Evolutionary conservation across 2,888 invertebrate species (phyloP).

Genomic region (Agriopis marginaria): DNA sequence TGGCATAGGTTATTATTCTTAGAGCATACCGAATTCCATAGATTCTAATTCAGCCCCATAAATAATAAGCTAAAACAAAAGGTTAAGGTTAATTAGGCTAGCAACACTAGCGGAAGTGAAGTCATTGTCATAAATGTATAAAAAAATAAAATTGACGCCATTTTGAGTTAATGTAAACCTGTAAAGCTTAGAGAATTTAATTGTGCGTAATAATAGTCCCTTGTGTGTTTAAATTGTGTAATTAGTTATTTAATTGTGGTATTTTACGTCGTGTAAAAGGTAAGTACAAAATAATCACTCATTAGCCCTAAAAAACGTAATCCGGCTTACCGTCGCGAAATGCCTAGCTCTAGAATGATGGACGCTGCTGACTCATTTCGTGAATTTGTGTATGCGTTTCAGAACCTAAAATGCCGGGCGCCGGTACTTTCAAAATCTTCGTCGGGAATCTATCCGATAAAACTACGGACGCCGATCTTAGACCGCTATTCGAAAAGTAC

Average conservation of each 20-base stretch:
- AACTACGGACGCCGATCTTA: slow-evolving; percentile 94
- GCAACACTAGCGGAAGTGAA: slow-evolving; percentile 2
- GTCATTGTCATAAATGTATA: too few species aligned
- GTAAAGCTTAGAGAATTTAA: slow-evolving; percentile 1
- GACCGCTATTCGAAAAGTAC: slow-evolving; percentile 98
- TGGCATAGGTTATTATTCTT: too few species aligned
- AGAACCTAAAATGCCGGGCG: slow-evolving; percentile 93
- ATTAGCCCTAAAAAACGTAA: slow-evolving; percentile 24
- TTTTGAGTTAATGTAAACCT: slow-evolving; percentile 16
- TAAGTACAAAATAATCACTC: slow-evolving; percentile 53
- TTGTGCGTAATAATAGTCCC: not conserved
- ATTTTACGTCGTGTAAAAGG: slow-evolving; percentile 47
- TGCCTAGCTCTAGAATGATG: slow-evolving; percentile 58
- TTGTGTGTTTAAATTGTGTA: slow-evolving; percentile 5
- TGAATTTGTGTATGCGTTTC: slow-evolving; percentile 85
- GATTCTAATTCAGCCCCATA: too few species aligned
- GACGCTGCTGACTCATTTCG: slow-evolving; percentile 84
- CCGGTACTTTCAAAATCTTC: slow-evolving; percentile 98
- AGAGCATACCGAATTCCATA: too few species aligned
- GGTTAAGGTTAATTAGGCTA: not conserved
- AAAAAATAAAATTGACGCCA: slow-evolving; percentile 28
- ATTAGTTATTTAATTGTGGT: slow-evolving; percentile 9
- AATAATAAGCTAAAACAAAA: not conserved
- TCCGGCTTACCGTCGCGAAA: slow-evolving; percentile 58
- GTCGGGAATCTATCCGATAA: slow-evolving; percentile 98